Evolutionary conservation across 92 coral and sea anemone species (phyloP).

Genomic region (Phenganax marumi): DNA sequence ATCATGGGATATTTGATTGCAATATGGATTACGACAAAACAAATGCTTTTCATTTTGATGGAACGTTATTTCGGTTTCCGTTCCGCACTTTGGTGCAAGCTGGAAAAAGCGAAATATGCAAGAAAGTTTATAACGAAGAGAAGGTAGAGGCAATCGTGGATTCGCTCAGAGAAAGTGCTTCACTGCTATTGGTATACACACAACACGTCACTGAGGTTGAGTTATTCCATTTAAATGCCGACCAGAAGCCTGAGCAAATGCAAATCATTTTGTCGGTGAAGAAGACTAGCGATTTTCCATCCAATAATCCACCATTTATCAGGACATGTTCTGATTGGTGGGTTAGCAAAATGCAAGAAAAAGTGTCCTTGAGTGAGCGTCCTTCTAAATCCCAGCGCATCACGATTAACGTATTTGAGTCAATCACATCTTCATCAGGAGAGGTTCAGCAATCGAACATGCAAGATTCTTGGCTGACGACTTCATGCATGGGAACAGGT

Average conservation of each 20-base stretch:
- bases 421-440: not conserved
- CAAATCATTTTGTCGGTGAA: constrained; percentile 12
- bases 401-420: constrained; percentile 1
- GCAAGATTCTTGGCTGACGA: constrained; percentile 64
- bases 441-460: constrained; percentile 21
- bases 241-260: constrained; percentile 20
- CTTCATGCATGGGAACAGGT: constrained; percentile 66
- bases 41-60: constrained; percentile 50
- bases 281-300: not conserved
- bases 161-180: constrained; percentile 58
- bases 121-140: constrained; percentile 49
- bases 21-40: constrained; percentile 54
- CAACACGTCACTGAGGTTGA: constrained; percentile 62
- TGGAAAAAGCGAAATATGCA: constrained; percentile 56
- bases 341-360: constrained; percentile 29
- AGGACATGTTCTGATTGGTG: constrained; percentile 62
- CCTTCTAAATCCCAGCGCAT: constrained; percentile 5
- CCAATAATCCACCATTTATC: constrained; percentile 60
- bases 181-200: constrained; percentile 62
- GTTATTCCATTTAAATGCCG: constrained; percentile 46
- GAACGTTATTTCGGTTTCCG: constrained; percentile 71
- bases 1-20: constrained; percentile 68
- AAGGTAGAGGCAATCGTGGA: constrained; percentile 48
- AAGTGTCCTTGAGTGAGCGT: not conserved
- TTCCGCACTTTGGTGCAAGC: constrained; percentile 79